Percentiles rank a stretch among this genome's conserved stretches.
phyloP scores from a whole-genome alignment of 2,113 vertebrate species.

The Chinchilla lanigera region DNA sequence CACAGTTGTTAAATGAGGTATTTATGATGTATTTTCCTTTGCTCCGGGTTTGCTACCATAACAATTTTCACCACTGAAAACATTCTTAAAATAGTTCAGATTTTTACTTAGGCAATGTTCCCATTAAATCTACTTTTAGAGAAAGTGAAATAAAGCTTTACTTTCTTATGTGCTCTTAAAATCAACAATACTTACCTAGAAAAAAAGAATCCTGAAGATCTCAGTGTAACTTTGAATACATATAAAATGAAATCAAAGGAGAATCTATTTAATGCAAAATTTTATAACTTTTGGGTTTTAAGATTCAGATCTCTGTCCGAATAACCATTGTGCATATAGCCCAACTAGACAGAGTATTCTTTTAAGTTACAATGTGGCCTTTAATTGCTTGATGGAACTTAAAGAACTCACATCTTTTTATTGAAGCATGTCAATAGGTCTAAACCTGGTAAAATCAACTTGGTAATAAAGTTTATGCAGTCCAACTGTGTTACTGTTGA shows the following conservation, averaged over 20 bases:
- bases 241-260: not conserved
- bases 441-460: slow-evolving; percentile 51
- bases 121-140: slow-evolving; percentile 56
- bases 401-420: slow-evolving; percentile 20
- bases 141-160: slow-evolving; percentile 42
- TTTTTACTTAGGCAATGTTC: slow-evolving; percentile 58
- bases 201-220: not conserved
- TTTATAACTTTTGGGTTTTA: slow-evolving; percentile 36
- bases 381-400: not conserved
- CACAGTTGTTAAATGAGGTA: slow-evolving; percentile 57
- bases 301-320: not conserved
- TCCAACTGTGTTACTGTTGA: not conserved
- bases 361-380: slow-evolving; percentile 6
- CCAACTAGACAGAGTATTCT: not conserved
- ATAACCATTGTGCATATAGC: not conserved
- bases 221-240: not conserved
- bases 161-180: slow-evolving; percentile 50
- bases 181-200: slow-evolving; percentile 35
- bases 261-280: slow-evolving; percentile 36
- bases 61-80: slow-evolving; percentile 48
- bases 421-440: not conserved
- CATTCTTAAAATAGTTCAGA: slow-evolving; percentile 73
- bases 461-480: not conserved
- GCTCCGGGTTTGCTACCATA: slow-evolving; percentile 32
- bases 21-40: slow-evolving; percentile 59